phyloP scores from a whole-genome alignment of 2,888 invertebrate genomes.

The Lithophane socia region DNA sequence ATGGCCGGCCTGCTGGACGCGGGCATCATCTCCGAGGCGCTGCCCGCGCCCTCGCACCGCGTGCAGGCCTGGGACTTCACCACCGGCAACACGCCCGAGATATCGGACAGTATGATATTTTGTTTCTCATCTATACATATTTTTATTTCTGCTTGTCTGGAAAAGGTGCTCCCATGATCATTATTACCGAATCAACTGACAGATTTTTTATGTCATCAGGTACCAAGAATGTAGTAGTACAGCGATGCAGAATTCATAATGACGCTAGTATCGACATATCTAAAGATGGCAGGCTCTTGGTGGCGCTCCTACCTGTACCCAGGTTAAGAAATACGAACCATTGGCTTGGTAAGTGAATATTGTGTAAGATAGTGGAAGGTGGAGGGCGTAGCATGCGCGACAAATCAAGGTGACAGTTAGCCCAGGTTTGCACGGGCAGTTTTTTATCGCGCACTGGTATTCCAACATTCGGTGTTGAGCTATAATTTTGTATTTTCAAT shows the following conservation, averaged over 20 bases:
- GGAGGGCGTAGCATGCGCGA: neutral
- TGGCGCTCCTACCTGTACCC: slow-evolving; percentile 93
- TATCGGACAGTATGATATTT: slow-evolving; percentile 92
- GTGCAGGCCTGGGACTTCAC: slow-evolving; percentile 97
- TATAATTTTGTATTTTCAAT: too few species aligned
- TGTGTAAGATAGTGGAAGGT: neutral
- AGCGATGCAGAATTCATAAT: slow-evolving; percentile 96
- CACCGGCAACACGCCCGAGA: slow-evolving; percentile 92
- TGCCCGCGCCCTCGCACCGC: slow-evolving; percentile 93
- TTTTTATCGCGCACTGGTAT: too few species aligned
- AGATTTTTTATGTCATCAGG: slow-evolving; percentile 80
- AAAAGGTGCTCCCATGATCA: neutral
- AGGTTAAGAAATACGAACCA: slow-evolving; percentile 93
- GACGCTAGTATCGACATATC: slow-evolving; percentile 96
- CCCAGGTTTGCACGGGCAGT: too few species aligned
- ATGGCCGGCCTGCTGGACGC: slow-evolving; percentile 85
- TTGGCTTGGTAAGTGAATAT: slow-evolving; percentile 91
- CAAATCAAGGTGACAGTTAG: neutral
- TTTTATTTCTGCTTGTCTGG: neutral
- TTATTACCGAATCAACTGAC: neutral
- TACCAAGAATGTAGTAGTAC: slow-evolving; percentile 94
- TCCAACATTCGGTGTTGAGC: too few species aligned
- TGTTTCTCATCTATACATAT: neutral
- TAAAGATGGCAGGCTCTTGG: slow-evolving; percentile 94
- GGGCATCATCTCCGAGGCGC: slow-evolving; percentile 87